A percentile compares a stretch with the other conserved stretches of the same genome.
phyloP scores from a whole-genome alignment of 2,113 vertebrate species.

The Capreolus pygargus region DNA sequence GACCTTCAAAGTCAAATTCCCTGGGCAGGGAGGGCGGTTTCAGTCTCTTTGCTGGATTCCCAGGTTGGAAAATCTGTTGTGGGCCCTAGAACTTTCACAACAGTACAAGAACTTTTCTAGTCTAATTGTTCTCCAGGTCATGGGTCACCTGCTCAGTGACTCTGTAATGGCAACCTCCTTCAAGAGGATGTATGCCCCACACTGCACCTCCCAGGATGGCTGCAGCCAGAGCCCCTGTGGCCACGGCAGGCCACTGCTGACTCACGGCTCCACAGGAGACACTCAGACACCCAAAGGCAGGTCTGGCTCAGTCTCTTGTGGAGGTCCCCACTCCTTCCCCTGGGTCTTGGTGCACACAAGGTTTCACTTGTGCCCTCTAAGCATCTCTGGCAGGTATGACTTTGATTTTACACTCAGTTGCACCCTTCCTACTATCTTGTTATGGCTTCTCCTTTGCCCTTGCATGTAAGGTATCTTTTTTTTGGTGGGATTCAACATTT shows the following conservation, averaged over 20 bases:
- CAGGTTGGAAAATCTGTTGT: background rate
- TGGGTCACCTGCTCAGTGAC: background rate
- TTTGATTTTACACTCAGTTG: background rate
- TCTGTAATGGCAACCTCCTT: background rate
- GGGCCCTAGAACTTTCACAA: background rate
- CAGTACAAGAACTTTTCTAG: background rate
- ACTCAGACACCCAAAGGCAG: background rate
- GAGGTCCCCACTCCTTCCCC: background rate
- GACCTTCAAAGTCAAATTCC: background rate
- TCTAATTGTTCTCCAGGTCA: background rate
- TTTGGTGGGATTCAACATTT: background rate
- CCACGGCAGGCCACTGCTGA: background rate
- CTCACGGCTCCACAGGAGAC: background rate
- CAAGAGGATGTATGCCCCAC: background rate
- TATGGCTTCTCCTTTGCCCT: background rate
- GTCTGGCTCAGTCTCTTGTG: background rate
- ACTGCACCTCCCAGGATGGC: background rate
- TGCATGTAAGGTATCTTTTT: background rate
- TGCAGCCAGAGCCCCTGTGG: background rate
- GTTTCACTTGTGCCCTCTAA: background rate
- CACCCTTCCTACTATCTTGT: background rate
- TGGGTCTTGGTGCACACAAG: background rate
- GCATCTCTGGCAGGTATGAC: background rate
- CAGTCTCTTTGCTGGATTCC: background rate
- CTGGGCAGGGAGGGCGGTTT: accelerated